Evolutionary conservation across 2,113 vertebrate genomes (phyloP).

Genomic region (Prinia subflava): DNA sequence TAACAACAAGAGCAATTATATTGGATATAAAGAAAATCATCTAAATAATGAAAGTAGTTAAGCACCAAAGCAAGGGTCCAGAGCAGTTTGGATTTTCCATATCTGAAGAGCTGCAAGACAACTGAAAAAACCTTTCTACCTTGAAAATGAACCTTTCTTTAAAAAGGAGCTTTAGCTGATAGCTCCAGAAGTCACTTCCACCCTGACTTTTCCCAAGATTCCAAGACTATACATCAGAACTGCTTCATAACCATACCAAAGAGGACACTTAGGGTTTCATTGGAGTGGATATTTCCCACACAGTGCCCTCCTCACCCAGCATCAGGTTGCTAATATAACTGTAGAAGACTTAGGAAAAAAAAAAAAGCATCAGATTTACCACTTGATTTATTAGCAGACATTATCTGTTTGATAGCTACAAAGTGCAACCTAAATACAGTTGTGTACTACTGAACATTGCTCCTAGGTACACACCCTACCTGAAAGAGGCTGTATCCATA

Average conservation of each 20-base stretch:
- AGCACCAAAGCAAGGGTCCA: not conserved
- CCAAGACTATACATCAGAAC: not conserved
- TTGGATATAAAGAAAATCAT: not conserved
- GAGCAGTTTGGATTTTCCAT: not conserved
- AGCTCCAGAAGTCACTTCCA: not conserved
- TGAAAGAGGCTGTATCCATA: not conserved
- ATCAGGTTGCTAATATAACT: not conserved
- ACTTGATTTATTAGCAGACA: not conserved
- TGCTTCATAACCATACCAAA: not conserved
- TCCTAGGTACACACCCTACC: not conserved
- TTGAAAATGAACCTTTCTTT: not conserved
- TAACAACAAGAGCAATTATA: not conserved
- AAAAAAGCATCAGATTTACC: fast-evolving
- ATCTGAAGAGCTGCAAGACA: not conserved
- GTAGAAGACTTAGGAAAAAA: not conserved
- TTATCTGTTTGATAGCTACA: not conserved
- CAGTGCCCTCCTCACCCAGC: fast-evolving
- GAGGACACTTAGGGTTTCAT: not conserved
- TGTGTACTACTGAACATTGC: not conserved
- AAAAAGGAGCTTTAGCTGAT: not conserved
- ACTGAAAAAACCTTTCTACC: not conserved
- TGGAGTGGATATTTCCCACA: not conserved
- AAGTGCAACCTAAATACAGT: not conserved
- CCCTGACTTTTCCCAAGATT: not conserved
- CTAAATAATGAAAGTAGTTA: not conserved